These are phyloP conservation scores for Balaenoptera acutorostrata DNA, from an alignment of 2,113 vertebrate genomes.

Conservation along the genomic window DNA sequence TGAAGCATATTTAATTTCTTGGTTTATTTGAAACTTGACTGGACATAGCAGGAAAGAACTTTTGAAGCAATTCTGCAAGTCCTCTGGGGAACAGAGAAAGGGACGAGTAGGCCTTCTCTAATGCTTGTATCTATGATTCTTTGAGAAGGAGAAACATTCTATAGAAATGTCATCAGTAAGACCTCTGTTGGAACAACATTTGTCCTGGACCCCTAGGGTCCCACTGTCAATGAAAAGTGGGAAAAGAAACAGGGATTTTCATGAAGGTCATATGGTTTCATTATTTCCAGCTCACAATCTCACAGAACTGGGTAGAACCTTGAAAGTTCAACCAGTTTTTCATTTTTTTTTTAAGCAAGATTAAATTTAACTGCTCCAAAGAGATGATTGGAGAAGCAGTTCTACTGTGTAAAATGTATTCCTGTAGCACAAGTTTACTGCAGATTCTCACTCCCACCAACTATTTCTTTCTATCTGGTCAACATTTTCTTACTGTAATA, in stretches of 20 bases:
- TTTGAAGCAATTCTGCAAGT: constrained; percentile 29
- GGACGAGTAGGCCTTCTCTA: neutral
- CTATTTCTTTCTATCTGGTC: neutral
- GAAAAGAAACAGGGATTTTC: constrained; percentile 31
- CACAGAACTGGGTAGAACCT: neutral
- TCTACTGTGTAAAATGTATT: neutral
- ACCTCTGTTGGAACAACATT: constrained; percentile 11
- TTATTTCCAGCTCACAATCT: constrained; percentile 5
- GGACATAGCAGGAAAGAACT: neutral
- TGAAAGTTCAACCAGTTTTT: neutral
- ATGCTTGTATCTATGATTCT: constrained; percentile 46
- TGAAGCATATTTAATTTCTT: neutral
- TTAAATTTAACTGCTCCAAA: neutral
- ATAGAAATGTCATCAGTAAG: constrained; percentile 45
- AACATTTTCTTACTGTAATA: neutral
- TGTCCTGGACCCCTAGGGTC: neutral
- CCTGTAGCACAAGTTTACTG: neutral
- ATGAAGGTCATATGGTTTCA: constrained; percentile 6
- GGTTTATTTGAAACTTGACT: constrained; percentile 41
- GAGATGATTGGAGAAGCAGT: neutral
- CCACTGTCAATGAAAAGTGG: neutral
- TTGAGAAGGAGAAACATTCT: constrained; percentile 35
- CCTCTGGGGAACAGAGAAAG: neutral
- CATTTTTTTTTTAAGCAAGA: neutral
- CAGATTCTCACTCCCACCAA: neutral